Evolutionary conservation across 2,888 invertebrate species (phyloP), one percentile per base, ranked within the genome.

Genomic region (Pseudococcus jackbeardsleyi): DNA sequence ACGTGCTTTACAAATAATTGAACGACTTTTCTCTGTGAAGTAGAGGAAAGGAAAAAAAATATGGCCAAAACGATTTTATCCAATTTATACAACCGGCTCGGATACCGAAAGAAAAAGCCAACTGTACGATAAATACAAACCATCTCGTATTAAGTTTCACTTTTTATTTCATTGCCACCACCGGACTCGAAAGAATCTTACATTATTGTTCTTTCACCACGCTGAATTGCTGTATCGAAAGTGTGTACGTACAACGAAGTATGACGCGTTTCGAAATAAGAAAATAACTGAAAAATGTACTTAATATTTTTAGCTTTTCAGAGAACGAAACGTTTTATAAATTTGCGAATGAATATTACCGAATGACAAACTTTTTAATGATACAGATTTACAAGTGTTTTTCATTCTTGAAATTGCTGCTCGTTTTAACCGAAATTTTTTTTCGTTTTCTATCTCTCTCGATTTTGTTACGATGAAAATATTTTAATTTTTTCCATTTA

Each of bases 91-190:
- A 26, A 68, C 68, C 15, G 15, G 12, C 72, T 72, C 33, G 12
- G 22, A 9, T 12, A 33, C 39, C 15, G 33, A 72, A 72, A 72
- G 72, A 72, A 72, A 72, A 72, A 72, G 42, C 72, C 33, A 26
- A 72, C 15, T 17, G 72, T 72, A 72, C 72, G 15, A 72, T 72
- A 72, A 72, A 72, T 72, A 72, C 72, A 33, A 33, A 72, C 72
- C 33, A 72, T 72, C 42, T 42, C 72, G 72, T 72, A 72, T 72
- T 72, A 72, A 72, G 72, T 72, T 72, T 72, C 72, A 72, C 72
- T 72, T 72, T 72, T 72, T 33, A 72, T 39, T 72, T 72, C 72
- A 72, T 72, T 72, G 72, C 72, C 17, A 72, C 72, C 17, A 72
- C 33, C 0, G 5, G 1, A 54, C 19, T 22, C 64, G 9, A 72